phyloP scores from a whole-genome alignment of 2,888 invertebrate genomes.

The Agrilus cyanescens region DNA sequence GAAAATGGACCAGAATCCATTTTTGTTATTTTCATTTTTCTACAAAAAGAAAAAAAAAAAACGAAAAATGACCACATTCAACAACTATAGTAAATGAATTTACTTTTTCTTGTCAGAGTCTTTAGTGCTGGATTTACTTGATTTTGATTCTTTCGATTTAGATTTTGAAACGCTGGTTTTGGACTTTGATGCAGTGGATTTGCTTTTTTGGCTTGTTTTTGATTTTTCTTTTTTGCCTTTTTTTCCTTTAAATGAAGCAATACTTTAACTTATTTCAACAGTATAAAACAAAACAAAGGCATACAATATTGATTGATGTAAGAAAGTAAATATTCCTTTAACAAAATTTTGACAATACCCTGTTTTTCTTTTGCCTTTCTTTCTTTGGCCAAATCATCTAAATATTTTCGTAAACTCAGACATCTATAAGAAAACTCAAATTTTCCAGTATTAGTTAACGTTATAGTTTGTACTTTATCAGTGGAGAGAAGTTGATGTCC shows the following conservation, averaged over 20 bases:
- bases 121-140: conserved; percentile 11
- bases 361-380: conserved; percentile 6
- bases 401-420: conserved; percentile 13
- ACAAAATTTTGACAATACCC: too few species aligned
- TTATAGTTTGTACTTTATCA: conserved; percentile 41
- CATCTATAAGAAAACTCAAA: conserved; percentile 37
- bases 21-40: conserved; percentile 18
- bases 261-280: too few species aligned
- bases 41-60: not conserved
- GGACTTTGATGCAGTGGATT: conserved; percentile 8
- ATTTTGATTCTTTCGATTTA: conserved; percentile 3
- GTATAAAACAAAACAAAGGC: too few species aligned
- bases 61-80: too few species aligned
- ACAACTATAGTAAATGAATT: not conserved
- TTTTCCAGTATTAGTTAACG: conserved; percentile 47
- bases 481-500: conserved; percentile 44
- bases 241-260: too few species aligned
- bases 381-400: conserved; percentile 12
- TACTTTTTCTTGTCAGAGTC: conserved; percentile 11
- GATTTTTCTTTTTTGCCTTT: not conserved
- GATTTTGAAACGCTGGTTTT: conserved; percentile 15
- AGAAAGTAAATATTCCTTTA: too few species aligned
- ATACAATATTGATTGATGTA: too few species aligned
- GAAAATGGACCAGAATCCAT: conserved; percentile 31
- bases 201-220: conserved; percentile 8